These are phyloP conservation scores for Chelonoidis abingdonii DNA, from an alignment of 2,113 vertebrate species.

Conservation along the genomic window DNA sequence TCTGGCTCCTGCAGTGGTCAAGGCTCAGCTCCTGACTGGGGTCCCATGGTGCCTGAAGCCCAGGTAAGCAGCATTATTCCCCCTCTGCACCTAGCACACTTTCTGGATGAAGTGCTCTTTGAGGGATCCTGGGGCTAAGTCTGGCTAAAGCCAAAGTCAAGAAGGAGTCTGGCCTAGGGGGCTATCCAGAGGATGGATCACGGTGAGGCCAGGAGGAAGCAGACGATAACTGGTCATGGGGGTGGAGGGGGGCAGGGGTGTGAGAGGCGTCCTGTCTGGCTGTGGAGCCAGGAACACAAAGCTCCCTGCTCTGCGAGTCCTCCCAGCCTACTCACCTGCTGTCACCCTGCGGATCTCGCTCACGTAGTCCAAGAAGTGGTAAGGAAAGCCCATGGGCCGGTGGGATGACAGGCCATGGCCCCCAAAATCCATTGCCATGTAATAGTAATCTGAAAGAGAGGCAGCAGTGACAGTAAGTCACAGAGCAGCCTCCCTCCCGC, in stretches of 20 bases:
- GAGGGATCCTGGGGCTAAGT: background rate
- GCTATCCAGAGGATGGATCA: background rate
- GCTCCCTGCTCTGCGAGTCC: background rate
- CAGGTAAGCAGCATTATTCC: background rate
- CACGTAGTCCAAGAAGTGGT: slow-evolving; percentile 83
- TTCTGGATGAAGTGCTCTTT: background rate
- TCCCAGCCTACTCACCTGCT: slow-evolving; percentile 72
- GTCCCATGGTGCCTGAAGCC: background rate
- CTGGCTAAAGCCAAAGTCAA: background rate
- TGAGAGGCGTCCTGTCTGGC: background rate
- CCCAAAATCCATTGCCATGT: slow-evolving; percentile 87
- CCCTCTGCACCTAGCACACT: background rate
- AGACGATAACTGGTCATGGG: background rate
- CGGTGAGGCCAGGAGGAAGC: background rate
- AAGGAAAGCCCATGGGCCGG: slow-evolving; percentile 81
- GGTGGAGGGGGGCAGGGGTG: too few species aligned
- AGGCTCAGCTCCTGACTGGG: background rate
- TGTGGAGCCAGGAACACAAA: background rate
- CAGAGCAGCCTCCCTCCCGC: background rate
- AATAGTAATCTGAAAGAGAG: slow-evolving; percentile 80
- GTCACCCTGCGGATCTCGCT: slow-evolving; percentile 82
- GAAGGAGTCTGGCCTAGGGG: background rate
- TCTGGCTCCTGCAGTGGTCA: background rate
- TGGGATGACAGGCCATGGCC: slow-evolving; percentile 92
- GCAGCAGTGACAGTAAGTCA: background rate